A percentile compares a stretch with the other conserved stretches of the same genome.
Conservation (phyloP, 1,140 invertebrate species). For the Stegodyphus mimosarum region DNA sequence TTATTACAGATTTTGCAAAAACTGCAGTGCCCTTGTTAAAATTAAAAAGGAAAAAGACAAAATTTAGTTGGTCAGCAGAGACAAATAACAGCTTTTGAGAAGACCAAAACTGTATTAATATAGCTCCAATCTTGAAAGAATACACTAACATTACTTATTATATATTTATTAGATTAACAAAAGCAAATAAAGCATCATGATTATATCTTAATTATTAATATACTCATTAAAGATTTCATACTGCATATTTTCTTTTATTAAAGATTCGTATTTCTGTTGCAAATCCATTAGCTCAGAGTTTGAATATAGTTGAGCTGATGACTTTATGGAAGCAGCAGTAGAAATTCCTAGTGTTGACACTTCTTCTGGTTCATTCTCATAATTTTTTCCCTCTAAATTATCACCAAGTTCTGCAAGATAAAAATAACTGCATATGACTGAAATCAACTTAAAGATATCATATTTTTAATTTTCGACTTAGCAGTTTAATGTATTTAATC, state of each 20-base stretch:
- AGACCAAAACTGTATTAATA: no score
- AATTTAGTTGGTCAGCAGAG: no score
- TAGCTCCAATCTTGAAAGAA: no score
- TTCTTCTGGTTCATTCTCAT: constrained; percentile 70
- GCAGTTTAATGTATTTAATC: neutral
- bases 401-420: constrained; percentile 78
- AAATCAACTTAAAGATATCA: neutral
- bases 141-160: no score
- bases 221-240: constrained; percentile 52
- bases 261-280: constrained; percentile 70
- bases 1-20: no score
- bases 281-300: constrained; percentile 67
- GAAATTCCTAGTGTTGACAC: constrained; percentile 76
- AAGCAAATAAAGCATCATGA: no score
- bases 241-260: constrained; percentile 73
- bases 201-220: no score
- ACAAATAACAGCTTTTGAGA: no score
- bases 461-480: neutral
- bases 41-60: no score
- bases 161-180: no score
- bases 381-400: constrained; percentile 79
- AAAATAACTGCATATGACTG: neutral
- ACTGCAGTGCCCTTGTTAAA: no score
- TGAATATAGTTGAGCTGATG: constrained; percentile 72
- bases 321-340: constrained; percentile 78